Evolutionary conservation across 2,888 invertebrate species (phyloP), one percentile per base, ranked within the genome.

Genomic region (Eledona agricola): DNA sequence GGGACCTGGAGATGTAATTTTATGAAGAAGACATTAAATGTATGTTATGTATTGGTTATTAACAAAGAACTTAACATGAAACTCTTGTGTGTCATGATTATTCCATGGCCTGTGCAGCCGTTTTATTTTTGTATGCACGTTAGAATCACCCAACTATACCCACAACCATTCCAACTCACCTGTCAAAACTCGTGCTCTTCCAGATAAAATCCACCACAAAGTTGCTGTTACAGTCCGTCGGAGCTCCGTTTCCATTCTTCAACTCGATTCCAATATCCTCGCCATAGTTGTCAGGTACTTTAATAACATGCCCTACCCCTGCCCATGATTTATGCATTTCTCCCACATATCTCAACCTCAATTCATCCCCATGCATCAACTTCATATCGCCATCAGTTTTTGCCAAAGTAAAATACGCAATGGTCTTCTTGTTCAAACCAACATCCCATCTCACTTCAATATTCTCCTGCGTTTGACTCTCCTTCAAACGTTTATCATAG

Each of bases 361-460:
- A 77, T 74, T 99, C 99, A 79, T 99, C 99, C 3, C 99, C 99
- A 72, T 97, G 97, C 97, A 99, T 98, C 42, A 99, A 78, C 73
- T 96, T 95, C 94, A 98, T 96, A 70, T 97, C 98, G 51, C 96
- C 96, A 71, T 97, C 95, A 1, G 97, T 96, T 79, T 97, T 97
- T 1, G 97, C 95, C 40, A 99, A 81, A 40, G 93, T 93, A 73
- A 99, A 99, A 75, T 96, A 98, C 0, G 98, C 98, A 46, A 96
- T 95, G 0, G 93, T 93, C 74, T 98, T 97, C 78, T 98, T 98
- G 73, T 99, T 99, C 12, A 99, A 81, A 0, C 98, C 98, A 4
- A 96, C 90, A 71, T 99, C 98, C 99, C 99, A 99, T 40, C 98
- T 88, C 1, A 99, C 97, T 71, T 96, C 93, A 52, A 99, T 96